Evolutionary conservation across 2,797 vertebrate genomes (phyloP), one percentile per base, ranked within the genome.

Genomic region (Centroberyx gerrardi): DNA sequence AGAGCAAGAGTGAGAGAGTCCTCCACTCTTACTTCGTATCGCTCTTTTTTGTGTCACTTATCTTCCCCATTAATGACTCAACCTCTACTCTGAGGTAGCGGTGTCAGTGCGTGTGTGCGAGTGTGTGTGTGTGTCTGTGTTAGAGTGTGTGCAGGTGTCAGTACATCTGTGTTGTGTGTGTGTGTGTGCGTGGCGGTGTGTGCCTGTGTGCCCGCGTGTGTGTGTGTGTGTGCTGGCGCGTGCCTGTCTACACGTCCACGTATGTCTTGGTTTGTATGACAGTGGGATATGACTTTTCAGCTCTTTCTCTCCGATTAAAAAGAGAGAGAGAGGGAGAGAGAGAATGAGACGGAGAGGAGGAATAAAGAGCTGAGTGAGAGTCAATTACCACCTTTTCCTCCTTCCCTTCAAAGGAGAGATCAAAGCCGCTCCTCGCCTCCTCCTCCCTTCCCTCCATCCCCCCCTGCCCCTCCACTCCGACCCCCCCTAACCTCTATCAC

Each of bases 391-490:
- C 79, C 86, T 85, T 87, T 88, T 80, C 80, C 81, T 87, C 55
- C 54, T 76, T 83, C 64, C 83, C 86, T 87, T 92, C 91, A 92
- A 92, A 91, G 88, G 60, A 38, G 76, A 92, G 90, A 93, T 93
- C 90, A 92, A 91, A 92, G 90, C 79, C 52, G 29, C 73, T 80
- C 68, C 71, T 64, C n/a, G 8, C 65, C 46, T 68, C 62, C 58
- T 65, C 22, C 40, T 62, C 53, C 58, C 55, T 68, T 42, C 52
- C 51, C 67, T 64, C 66, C 72, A 5, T 4, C 38, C 58, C 48
- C 69, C 28, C 40, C 62, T 58, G 56, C 10, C 49, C 62, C 67
- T 63, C 56, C 3, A 18, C 46, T 22, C 40, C 33, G 4, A 33
- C 28, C 29, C 62, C 72, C 55, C 52, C 61, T 73, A 69, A 46